phyloP scores from a whole-genome alignment of 1,140 invertebrate species.

The Choristoneura fumiferana region DNA sequence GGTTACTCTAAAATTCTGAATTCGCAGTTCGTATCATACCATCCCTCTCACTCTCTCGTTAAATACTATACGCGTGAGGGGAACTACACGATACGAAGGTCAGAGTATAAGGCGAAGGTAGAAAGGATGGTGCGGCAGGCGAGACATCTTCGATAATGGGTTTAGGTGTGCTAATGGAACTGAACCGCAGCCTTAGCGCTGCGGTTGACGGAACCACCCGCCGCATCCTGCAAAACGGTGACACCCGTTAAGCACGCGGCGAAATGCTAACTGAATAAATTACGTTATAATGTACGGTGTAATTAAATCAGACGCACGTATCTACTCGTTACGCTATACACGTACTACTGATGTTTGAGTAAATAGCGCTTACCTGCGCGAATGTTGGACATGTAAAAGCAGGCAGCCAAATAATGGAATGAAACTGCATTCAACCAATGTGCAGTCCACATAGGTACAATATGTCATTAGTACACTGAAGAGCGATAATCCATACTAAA shows the following conservation, averaged over 20 bases:
- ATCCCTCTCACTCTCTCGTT: no score
- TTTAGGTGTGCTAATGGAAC: conserved; percentile 62
- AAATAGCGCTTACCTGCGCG: conserved; percentile 2
- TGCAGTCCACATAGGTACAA: no score
- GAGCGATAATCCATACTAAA: no score
- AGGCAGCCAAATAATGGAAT: neutral
- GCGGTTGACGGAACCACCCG: conserved; percentile 42
- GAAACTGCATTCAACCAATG: no score
- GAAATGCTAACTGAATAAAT: conserved; percentile 16
- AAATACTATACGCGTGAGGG: no score
- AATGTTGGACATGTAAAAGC: conserved; percentile 1
- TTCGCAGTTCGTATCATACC: no score
- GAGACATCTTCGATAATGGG: conserved; percentile 54
- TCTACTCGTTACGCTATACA: no score
- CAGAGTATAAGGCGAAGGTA: no score
- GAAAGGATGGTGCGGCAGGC: conserved; percentile 18
- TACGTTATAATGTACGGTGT: neutral
- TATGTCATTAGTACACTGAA: no score
- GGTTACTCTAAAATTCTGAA: no score
- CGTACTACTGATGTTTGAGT: conserved; percentile 2
- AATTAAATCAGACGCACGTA: neutral
- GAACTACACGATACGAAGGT: no score
- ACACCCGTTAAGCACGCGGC: conserved; percentile 35
- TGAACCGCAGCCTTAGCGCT: conserved; percentile 58
- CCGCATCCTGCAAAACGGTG: conserved; percentile 42